These are phyloP conservation scores for Nymphalis urticae DNA, from an alignment of 2,888 invertebrate genomes.

Conservation along the genomic window DNA sequence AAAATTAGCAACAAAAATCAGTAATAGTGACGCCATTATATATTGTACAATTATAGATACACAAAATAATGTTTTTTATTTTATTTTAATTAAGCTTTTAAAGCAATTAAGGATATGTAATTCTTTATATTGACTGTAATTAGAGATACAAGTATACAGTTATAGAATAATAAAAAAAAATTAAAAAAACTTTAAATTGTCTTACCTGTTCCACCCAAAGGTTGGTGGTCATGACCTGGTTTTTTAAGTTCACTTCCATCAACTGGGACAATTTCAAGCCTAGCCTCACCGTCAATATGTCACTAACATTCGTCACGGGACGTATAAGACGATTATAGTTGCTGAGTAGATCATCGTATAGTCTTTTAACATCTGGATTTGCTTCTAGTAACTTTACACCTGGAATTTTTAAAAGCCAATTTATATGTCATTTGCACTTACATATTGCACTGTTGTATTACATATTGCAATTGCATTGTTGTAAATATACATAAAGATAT, in stretches of 20 bases:
- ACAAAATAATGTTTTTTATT: too few species aligned
- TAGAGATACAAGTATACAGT: too few species aligned
- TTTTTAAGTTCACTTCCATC: conserved; percentile 95
- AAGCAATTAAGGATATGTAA: too few species aligned
- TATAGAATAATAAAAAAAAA: too few species aligned
- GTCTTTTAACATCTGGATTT: conserved; percentile 95
- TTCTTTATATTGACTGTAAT: too few species aligned
- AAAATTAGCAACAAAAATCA: too few species aligned
- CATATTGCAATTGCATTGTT: too few species aligned
- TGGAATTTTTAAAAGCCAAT: conserved; percentile 44
- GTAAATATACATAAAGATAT: too few species aligned
- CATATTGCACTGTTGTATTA: background rate
- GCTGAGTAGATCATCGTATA: conserved; percentile 97
- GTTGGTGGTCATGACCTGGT: conserved; percentile 97
- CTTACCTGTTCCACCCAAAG: conserved; percentile 95
- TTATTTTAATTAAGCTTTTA: too few species aligned
- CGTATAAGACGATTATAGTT: conserved; percentile 97
- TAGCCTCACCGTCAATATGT: conserved; percentile 94
- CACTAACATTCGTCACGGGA: conserved; percentile 95
- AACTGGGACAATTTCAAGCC: conserved; percentile 94
- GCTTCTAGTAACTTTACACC: conserved; percentile 84
- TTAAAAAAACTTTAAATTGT: conserved; percentile 23
- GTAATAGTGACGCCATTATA: too few species aligned
- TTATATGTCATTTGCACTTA: background rate
- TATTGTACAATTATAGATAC: too few species aligned